A percentile compares a stretch with the other conserved stretches of the same genome.
phyloP scores from a whole-genome alignment of 2,888 invertebrate species.

The Caradrina kadenii region DNA sequence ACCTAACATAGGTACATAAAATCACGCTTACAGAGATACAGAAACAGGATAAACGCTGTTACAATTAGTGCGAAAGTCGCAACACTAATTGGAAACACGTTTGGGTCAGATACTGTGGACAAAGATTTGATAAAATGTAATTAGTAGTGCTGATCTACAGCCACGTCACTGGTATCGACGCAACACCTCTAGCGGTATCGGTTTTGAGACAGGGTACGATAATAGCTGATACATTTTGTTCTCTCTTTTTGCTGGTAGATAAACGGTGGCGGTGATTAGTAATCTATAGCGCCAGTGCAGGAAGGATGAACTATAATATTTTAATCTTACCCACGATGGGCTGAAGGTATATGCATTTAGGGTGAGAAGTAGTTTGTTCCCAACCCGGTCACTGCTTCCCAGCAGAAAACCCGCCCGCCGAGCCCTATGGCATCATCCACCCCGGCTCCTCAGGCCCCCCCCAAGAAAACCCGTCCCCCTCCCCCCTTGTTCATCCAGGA shows the following conservation, averaged over 20 bases:
- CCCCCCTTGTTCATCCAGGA: too few relatives aligned
- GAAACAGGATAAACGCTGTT: constrained; percentile 41
- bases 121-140: constrained; percentile 45
- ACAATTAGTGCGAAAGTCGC: constrained; percentile 46
- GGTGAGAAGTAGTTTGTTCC: too few relatives aligned
- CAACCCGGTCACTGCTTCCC: too few relatives aligned
- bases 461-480: too few relatives aligned
- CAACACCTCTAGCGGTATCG: constrained; percentile 33
- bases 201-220: constrained; percentile 32
- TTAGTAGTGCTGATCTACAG: constrained; percentile 7
- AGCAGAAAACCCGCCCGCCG: too few relatives aligned
- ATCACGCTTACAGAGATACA: constrained; percentile 34
- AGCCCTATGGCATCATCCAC: too few relatives aligned
- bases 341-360: too few relatives aligned
- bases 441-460: too few relatives aligned
- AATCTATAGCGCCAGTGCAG: background rate
- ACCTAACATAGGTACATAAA: constrained; percentile 21
- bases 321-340: too few relatives aligned
- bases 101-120: constrained; percentile 41
- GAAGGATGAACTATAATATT: background rate
- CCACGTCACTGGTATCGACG: constrained; percentile 14
- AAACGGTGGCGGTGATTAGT: constrained; percentile 8
- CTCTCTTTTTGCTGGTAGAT: constrained; percentile 11
- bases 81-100: constrained; percentile 57
- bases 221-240: constrained; percentile 16